Conservation (phyloP, 2,888 invertebrate species). For the Sinhomidia bicolor region DNA sequence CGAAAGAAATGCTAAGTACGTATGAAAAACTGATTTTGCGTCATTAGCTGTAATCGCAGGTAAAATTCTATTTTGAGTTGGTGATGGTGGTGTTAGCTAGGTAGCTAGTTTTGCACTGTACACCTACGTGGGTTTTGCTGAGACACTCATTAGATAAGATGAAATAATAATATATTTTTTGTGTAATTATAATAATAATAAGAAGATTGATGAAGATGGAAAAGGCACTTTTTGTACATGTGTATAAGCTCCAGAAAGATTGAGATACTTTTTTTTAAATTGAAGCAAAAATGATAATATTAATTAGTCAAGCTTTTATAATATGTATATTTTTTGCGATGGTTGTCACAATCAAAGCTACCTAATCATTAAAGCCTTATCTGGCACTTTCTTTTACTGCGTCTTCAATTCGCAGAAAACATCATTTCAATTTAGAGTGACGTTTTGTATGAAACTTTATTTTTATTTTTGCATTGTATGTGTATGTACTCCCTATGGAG, state of each 20-base stretch:
- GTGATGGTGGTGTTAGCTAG: not conserved
- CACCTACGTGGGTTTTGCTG: not conserved
- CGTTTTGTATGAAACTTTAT: not conserved
- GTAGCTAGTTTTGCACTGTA: too few species aligned
- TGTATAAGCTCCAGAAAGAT: too few species aligned
- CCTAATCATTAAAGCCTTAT: not conserved
- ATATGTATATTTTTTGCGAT: too few species aligned
- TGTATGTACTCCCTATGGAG: not conserved
- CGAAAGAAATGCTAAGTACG: conserved; percentile 6
- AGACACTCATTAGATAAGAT: not conserved
- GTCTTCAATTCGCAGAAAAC: not conserved
- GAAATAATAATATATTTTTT: not conserved
- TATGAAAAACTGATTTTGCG: conserved; percentile 5
- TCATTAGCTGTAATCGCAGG: not conserved
- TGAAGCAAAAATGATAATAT: too few species aligned
- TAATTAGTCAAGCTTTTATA: too few species aligned
- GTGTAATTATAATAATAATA: not conserved
- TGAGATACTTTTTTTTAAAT: too few species aligned
- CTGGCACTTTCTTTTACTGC: not conserved
- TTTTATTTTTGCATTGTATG: too few species aligned
- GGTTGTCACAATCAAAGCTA: not conserved
- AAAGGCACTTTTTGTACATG: too few species aligned
- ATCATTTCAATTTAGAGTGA: not conserved
- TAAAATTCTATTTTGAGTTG: not conserved
- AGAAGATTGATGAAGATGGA: not conserved